Base-by-base conservation (phyloP, 1,140 invertebrate genomes). In the Anadara kagoshimensis region DNA sequence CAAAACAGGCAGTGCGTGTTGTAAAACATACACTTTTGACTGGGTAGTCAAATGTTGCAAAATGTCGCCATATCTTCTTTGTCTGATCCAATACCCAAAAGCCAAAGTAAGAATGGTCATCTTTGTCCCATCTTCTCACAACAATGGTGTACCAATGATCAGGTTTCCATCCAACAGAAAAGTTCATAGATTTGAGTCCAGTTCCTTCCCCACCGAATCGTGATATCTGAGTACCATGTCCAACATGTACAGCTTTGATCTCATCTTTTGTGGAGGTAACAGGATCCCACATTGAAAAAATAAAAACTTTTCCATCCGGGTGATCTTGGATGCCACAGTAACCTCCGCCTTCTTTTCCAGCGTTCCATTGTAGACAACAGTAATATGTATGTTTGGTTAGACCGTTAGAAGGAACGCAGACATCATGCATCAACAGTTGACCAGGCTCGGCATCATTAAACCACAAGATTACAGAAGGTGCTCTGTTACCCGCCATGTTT, bases 401-500 rank as follows among this genome's bases (percentile, higher is more conserved):
- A 8, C 45, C 20, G 11, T 62, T 22, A 14, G 8, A 11, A 16
- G 59, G 59, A 16, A 62, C 59, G 12, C 12, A 47, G 7, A 62
- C 59, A 26, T 26, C 26, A 26, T 62, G 59, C 16, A 62, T 20
- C 12, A 62, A 26, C 11, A 62, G 45, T 24, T 62, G 43, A 11
- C 59, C 59, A 10, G 22, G 22, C 11, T 24, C 59, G 16, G 43
- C 22, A 26, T 62, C n/a, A 8, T 49, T 1, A n/a, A 62, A 62
- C 45, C 49, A 62, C 2, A 22, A 41, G 16, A 62, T 62, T 11
- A 62, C 59, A 18, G 59, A 62, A 41, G 59, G 59, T 22, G 59
- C 59, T 62, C 59, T 62, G 44, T 62, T 62, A 14, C 59, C 59
- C 12, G 59, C 43, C 59, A 62, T 62, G 43, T 62, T 10, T 47